phyloP scores from a whole-genome alignment of 2,888 invertebrate species.

The Adelognathus sp. region DNA sequence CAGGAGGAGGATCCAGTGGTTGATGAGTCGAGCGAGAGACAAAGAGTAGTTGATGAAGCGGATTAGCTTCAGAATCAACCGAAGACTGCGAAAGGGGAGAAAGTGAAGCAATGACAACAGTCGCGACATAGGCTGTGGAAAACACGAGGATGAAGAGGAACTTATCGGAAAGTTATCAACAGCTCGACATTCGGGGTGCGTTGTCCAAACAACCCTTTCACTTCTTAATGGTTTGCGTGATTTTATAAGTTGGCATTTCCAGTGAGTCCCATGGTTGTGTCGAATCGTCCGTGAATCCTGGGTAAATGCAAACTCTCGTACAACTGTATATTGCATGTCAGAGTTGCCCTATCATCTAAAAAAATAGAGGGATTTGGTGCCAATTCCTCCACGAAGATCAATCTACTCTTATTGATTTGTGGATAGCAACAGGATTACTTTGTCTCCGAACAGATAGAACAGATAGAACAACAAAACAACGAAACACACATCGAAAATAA shows the following conservation, averaged over 20 bases:
- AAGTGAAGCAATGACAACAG: slow-evolving; percentile 21
- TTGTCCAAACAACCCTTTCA: slow-evolving; percentile 81
- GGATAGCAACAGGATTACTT: no score
- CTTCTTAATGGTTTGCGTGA: slow-evolving; percentile 81
- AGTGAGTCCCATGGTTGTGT: no score
- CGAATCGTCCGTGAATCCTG: slow-evolving; percentile 71
- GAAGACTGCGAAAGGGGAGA: slow-evolving; percentile 21
- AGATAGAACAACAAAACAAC: no score
- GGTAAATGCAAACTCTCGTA: slow-evolving; percentile 66
- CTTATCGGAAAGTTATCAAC: slow-evolving; percentile 67
- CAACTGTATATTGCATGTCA: not conserved
- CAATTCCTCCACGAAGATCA: not conserved
- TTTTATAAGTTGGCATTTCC: slow-evolving; percentile 73
- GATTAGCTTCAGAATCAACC: slow-evolving; percentile 70
- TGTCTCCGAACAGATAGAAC: no score
- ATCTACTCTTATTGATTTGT: not conserved
- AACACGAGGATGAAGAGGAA: slow-evolving; percentile 51
- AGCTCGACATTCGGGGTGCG: slow-evolving; percentile 71
- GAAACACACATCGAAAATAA: no score
- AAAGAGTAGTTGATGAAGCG: slow-evolving; percentile 77
- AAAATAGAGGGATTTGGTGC: not conserved
- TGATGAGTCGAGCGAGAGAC: slow-evolving; percentile 71
- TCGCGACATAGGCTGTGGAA: slow-evolving; percentile 53
- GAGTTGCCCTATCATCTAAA: not conserved
- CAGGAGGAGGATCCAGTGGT: slow-evolving; percentile 54